These are phyloP conservation scores for Drosophila dives DNA, from an alignment of 2,888 invertebrate genomes.

Conservation along the genomic window DNA sequence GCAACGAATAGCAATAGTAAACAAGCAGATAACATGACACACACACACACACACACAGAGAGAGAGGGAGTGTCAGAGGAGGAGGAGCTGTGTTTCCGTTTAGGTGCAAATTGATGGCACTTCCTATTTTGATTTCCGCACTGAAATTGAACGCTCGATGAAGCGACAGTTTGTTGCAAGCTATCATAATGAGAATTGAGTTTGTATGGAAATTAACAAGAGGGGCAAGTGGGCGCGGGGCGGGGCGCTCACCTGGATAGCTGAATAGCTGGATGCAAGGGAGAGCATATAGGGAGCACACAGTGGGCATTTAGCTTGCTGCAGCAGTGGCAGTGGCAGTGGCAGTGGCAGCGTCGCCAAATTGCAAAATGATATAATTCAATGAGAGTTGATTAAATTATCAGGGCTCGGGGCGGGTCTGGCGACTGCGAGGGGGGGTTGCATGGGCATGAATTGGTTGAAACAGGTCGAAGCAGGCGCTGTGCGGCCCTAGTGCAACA, in stretches of 20 bases:
- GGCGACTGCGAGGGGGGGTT: constrained; percentile 7
- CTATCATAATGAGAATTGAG: constrained; percentile 77
- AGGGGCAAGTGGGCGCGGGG: not conserved
- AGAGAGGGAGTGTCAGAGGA: not conserved
- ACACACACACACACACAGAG: not conserved
- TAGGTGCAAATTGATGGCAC: constrained; percentile 73
- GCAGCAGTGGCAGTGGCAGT: constrained; percentile 31
- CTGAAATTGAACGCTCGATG: constrained; percentile 69
- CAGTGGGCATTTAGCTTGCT: constrained; percentile 13
- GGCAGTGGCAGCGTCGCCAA: constrained; percentile 56
- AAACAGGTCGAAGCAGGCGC: constrained; percentile 30
- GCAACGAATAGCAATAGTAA: not conserved
- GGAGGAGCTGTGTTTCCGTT: constrained; percentile 43
- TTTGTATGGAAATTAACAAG: constrained; percentile 49
- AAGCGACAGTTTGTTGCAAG: constrained; percentile 52
- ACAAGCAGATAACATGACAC: constrained; percentile 9
- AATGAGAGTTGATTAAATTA: constrained; percentile 82
- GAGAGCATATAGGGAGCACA: not conserved
- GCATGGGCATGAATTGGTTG: constrained; percentile 2
- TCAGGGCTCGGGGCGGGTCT: constrained; percentile 54
- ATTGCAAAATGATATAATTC: constrained; percentile 81
- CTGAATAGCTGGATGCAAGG: not conserved
- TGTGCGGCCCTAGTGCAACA: constrained; percentile 41
- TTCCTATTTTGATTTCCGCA: constrained; percentile 79
- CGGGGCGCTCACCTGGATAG: not conserved